Base-by-base conservation (phyloP, 2,797 vertebrate genomes). In the Gymnopithys bicolor region DNA sequence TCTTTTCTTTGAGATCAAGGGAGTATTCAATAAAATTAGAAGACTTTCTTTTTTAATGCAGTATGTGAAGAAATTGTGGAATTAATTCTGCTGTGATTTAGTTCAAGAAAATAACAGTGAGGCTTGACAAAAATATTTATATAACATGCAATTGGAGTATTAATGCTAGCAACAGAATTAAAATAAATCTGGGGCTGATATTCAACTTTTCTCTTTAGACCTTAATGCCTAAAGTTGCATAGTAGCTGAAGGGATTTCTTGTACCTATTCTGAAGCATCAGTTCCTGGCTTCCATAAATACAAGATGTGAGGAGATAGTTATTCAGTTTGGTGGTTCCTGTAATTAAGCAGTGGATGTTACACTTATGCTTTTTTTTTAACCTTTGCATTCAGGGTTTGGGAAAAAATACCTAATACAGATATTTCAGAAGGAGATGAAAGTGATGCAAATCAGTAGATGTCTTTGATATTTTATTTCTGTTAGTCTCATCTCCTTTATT, bases 391-490 rank as follows among this genome's bases (percentile, higher is more conserved):
- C 1, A 3, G 10, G 3, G 4, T 53, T 64, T 73, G 37, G 49
- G 17, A 32, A 79, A 91, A 76, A 80, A n/a, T 24, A 41, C 3
- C 13, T 56, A 64, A 53, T 73, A 73, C 4, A 66, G 60, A 14
- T 77, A 46, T 49, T 85, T 76, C 53, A 58, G 43, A 80, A 85
- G 56, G n/a, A 74, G 55, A 76, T 83, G 9, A 80, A 85, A 85
- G 52, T 35, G 9, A 49, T 91, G 63, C 74, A 87, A 70, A 87
- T 87, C 58, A 64, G 45, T 70, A 70, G 24, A 13, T 63, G 58
- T 37, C 78, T 94, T 76, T 93, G n/a, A 49, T 84, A 39, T 51
- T 30, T 94, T 39, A 46, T 32, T 21, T 82, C 59, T 71, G 21
- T 76, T 78, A 87, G 5, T 89, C 75, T 68, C 28, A 8, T 70